phyloP scores from a whole-genome alignment of 1,140 invertebrate genomes.

The Bombus affinis region DNA sequence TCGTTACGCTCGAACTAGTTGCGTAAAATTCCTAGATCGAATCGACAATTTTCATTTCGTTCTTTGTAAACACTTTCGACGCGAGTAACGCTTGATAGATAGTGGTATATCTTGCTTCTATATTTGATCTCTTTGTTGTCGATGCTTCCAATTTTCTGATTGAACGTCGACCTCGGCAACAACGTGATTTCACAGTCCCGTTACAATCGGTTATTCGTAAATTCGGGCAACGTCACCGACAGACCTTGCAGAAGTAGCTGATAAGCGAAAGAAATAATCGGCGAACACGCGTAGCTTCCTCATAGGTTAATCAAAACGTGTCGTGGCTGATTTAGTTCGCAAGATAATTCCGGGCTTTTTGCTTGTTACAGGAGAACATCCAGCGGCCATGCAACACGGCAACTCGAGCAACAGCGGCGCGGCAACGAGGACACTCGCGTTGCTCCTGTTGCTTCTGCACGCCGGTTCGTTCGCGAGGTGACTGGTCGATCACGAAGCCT shows the following conservation, averaged over 20 bases:
- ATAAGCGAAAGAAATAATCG: neutral
- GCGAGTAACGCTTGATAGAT: no score
- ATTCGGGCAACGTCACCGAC: no score
- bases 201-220: no score
- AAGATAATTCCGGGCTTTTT: neutral
- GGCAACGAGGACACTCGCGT: conserved; percentile 76
- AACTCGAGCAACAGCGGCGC: conserved; percentile 83
- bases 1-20: neutral
- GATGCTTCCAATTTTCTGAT: neutral
- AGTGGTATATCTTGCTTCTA: no score
- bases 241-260: no score
- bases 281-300: neutral
- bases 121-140: no score
- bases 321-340: neutral
- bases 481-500: conserved; percentile 71
- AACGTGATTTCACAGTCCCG: neutral
- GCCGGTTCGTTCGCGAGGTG: conserved; percentile 78
- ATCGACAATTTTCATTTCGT: neutral
- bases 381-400: conserved; percentile 86
- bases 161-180: neutral
- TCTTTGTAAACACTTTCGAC: neutral
- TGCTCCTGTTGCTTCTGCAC: conserved; percentile 75
- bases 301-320: neutral
- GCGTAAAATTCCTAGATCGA: neutral
- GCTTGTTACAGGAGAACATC: conserved; percentile 83